These are phyloP conservation scores for Cathartes aura DNA, from an alignment of 2,113 vertebrate genomes.

Conservation along the genomic window DNA sequence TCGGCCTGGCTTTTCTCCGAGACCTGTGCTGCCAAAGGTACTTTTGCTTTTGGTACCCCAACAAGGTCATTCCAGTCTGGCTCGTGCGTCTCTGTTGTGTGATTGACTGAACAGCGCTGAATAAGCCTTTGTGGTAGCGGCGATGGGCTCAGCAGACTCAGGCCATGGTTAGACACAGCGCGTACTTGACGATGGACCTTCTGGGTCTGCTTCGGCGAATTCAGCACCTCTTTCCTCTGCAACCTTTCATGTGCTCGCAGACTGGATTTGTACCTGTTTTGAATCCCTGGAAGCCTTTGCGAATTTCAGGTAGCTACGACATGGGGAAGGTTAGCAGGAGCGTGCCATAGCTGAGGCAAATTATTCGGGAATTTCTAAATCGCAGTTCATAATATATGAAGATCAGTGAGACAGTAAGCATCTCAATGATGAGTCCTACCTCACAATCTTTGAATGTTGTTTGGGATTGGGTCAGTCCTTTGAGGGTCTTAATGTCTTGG, in stretches of 20 bases:
- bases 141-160: background rate
- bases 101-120: background rate
- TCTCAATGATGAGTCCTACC: background rate
- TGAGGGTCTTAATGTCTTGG: background rate
- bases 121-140: background rate
- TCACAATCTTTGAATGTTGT: background rate
- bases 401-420: background rate
- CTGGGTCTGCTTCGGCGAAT: background rate
- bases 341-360: no score
- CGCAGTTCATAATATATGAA: background rate
- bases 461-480: background rate
- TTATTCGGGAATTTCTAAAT: background rate
- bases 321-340: background rate
- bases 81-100: fast-evolving
- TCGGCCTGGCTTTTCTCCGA: background rate
- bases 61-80: fast-evolving
- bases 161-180: fast-evolving
- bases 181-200: background rate
- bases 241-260: background rate
- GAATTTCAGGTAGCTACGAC: background rate
- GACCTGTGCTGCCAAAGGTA: background rate
- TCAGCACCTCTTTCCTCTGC: background rate
- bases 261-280: background rate
- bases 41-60: background rate
- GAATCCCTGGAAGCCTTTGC: background rate